Percentiles rank a stretch among this genome's conserved stretches.
Conservation (phyloP, 2,888 invertebrate species). For the Agonopterix alstromeriana region DNA sequence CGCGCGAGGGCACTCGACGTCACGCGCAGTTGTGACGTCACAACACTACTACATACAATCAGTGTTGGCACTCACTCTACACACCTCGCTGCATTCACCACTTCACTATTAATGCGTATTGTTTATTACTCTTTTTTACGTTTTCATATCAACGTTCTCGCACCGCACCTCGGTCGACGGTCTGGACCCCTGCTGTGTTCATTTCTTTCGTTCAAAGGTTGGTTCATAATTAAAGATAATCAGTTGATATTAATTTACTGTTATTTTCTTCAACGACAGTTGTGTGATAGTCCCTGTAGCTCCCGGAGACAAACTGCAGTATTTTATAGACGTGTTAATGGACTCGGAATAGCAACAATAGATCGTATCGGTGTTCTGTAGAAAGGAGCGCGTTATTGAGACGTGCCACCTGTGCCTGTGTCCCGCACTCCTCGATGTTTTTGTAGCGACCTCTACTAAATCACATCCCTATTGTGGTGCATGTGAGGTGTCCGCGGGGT, state of each 20-base stretch:
- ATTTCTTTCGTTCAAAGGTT: too few species aligned
- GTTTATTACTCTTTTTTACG: too few species aligned
- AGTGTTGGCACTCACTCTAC: neutral
- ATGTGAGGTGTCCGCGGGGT: too few species aligned
- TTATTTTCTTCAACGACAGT: too few species aligned
- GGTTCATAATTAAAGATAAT: too few species aligned
- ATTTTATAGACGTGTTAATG: constrained; percentile 17
- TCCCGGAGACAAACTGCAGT: neutral
- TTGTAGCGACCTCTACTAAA: too few species aligned
- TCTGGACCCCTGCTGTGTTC: too few species aligned
- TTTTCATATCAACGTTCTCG: too few species aligned
- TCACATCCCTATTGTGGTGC: too few species aligned
- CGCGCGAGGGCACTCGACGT: constrained; percentile 28
- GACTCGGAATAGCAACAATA: constrained; percentile 10
- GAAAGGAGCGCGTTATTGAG: constrained; percentile 16
- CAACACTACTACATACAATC: constrained; percentile 6
- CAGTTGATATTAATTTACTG: too few species aligned
- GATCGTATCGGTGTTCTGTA: constrained; percentile 24
- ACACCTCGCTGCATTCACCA: neutral
- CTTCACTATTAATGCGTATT: neutral
- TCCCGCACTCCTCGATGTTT: neutral
- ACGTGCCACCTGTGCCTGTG: constrained; percentile 14
- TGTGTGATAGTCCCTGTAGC: too few species aligned
- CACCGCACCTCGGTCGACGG: too few species aligned
- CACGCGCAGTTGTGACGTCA: constrained; percentile 9